A percentile compares a stretch with the other conserved stretches of the same genome.
Conservation (phyloP, 1,140 invertebrate species). For the Lutraria rhynchaena region DNA sequence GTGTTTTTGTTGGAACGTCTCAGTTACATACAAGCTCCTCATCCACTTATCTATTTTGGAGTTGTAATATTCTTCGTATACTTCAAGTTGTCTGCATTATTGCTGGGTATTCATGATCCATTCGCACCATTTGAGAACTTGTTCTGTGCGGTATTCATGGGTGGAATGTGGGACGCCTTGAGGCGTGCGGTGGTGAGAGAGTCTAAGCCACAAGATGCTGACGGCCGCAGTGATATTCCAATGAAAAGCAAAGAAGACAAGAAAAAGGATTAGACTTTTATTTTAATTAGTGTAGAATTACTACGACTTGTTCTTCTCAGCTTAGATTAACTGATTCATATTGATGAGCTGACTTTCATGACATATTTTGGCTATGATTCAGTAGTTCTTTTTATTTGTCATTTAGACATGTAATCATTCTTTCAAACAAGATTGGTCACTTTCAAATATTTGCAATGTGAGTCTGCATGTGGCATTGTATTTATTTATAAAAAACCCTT, state of each 20-base stretch:
- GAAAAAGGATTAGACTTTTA: conserved; percentile 77
- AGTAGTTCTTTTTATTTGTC: no score
- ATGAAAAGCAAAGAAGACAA: conserved; percentile 79
- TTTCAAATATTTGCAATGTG: no score
- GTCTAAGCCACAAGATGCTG: conserved; percentile 69
- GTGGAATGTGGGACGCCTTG: conserved; percentile 98
- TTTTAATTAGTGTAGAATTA: not conserved
- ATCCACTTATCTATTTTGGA: conserved; percentile 98
- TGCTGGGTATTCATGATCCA: conserved; percentile 98
- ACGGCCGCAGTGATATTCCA: conserved; percentile 70
- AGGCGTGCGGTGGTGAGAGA: conserved; percentile 74
- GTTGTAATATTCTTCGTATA: conserved; percentile 99
- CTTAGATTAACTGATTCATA: no score
- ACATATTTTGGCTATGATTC: no score
- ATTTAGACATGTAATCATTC: no score
- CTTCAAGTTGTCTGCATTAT: conserved; percentile 98
- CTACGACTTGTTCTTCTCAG: no score
- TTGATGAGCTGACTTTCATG: no score
- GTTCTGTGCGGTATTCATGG: conserved; percentile 97
- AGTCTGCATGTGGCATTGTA: no score
- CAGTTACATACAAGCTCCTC: conserved; percentile 97
- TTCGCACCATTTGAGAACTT: conserved; percentile 99
- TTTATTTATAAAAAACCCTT: no score
- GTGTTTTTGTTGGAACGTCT: conserved; percentile 99
- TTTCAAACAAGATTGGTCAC: no score